These are phyloP conservation scores for Eulithis testata DNA, from an alignment of 2,888 invertebrate genomes.

Conservation along the genomic window DNA sequence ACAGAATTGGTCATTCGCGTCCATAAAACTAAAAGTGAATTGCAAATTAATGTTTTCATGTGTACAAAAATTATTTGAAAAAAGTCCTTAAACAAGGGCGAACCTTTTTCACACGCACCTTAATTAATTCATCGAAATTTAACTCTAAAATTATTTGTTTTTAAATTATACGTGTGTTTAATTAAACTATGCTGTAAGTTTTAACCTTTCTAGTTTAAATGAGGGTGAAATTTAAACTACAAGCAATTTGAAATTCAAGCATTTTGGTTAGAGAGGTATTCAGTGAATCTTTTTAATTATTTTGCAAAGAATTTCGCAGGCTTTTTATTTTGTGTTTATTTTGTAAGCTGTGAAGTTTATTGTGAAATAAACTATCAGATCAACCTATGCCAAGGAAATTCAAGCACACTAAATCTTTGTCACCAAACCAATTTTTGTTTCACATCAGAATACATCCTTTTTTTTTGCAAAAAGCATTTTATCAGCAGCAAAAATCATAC, in stretches of 20 bases:
- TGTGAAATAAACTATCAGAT: too few species aligned
- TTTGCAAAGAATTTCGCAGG: neutral
- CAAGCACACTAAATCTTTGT: too few species aligned
- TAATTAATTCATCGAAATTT: slow-evolving; percentile 44
- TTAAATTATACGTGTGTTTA: slow-evolving; percentile 32
- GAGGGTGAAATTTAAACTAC: slow-evolving; percentile 15
- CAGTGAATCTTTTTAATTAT: slow-evolving; percentile 7
- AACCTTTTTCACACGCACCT: slow-evolving; percentile 43
- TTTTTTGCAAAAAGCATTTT: neutral
- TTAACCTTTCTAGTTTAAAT: slow-evolving; percentile 24
- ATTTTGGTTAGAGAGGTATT: slow-evolving; percentile 9
- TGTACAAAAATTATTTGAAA: slow-evolving; percentile 36
- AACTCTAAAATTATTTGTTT: slow-evolving; percentile 42
- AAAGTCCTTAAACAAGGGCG: slow-evolving; percentile 32
- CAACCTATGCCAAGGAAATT: too few species aligned
- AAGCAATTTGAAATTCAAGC: slow-evolving; percentile 9
- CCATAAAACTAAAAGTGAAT: neutral
- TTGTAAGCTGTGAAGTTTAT: neutral
- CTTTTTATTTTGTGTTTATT: neutral
- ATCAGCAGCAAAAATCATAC: slow-evolving; percentile 2
- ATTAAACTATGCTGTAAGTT: slow-evolving; percentile 34
- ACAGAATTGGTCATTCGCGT: neutral
- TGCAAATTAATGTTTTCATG: neutral
- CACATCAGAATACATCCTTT: neutral
- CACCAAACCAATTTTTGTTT: too few species aligned